These are phyloP conservation scores for Chamaea fasciata DNA, from an alignment of 2,113 vertebrate species.

Conservation along the genomic window DNA sequence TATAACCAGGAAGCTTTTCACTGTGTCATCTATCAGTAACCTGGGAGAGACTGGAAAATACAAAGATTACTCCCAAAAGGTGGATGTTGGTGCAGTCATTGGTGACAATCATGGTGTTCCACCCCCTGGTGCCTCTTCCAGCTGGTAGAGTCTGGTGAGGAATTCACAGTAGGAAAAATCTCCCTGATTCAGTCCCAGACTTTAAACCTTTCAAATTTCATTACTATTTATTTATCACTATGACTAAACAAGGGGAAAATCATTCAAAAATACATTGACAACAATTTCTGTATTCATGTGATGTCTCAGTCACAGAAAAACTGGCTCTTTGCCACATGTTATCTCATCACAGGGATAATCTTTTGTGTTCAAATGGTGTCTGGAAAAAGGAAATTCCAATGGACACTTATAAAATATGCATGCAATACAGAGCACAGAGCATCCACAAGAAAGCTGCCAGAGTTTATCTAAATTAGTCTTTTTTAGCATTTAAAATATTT, in stretches of 20 bases:
- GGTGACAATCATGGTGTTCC: not conserved
- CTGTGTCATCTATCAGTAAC: conserved; percentile 74
- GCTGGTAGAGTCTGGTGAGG: not conserved
- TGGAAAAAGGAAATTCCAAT: not conserved
- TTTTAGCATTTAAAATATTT: not conserved
- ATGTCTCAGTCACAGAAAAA: not conserved
- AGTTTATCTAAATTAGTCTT: not conserved
- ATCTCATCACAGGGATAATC: not conserved
- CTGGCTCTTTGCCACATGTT: not conserved
- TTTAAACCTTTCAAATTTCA: not conserved
- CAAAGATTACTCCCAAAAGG: not conserved
- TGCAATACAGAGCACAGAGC: not conserved
- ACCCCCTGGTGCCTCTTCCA: not conserved
- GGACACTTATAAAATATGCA: accelerated
- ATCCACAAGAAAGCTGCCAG: not conserved
- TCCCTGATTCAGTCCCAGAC: not conserved
- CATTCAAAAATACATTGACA: not conserved
- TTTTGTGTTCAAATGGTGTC: not conserved
- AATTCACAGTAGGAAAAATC: not conserved
- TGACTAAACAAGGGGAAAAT: not conserved
- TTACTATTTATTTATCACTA: not conserved
- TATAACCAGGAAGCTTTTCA: conserved; percentile 78
- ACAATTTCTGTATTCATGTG: not conserved
- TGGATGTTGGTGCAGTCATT: not conserved
- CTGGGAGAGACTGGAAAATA: conserved; percentile 79